Evolutionary conservation across 2,113 vertebrate species (phyloP), one percentile per base, ranked within the genome.

Genomic region (Arothron firmamentum): DNA sequence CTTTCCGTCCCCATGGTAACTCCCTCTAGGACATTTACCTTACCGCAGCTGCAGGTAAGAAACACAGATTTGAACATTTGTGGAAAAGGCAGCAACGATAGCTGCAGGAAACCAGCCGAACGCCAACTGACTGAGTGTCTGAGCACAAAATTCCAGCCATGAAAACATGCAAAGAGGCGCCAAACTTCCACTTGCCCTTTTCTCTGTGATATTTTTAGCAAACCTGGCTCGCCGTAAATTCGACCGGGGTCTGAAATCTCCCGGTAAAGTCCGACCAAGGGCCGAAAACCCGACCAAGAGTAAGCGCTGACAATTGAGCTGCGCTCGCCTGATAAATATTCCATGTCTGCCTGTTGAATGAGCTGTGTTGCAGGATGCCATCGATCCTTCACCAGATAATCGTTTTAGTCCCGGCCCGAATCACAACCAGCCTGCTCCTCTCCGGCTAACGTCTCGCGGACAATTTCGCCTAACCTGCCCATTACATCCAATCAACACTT

Each of bases 1-100:
- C 77, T 77, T 81, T 72, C 50, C 42, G 64, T 81, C 70, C 70
- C 79, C 70, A 84, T 77, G 74, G 80, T 75, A 78, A 81, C 78
- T 56, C 77, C 65, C 64, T 62, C 47, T 12, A 42, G 63, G 64
- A 59, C 56, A 54, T 72, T 74, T 72, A 61, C 51, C 65, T 82
- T 66, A 60, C 68, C 67, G 46, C 21, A 53, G 57, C 59, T 67
- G 71, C 68, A 82, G 68, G 78, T 80, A 74, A 80, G 72, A 59
- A 65, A 74, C 68, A 43, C 77, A 48, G 65, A 79, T 48, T 82
- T 62, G 51, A 18, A 64, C 47, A 65, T 38, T 46, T 17, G 19
- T 6, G 28, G 45, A 75, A 28, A 9, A 66, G 18, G 54, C 17
- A 56, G 16, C 20, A 28, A 28, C 61, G 41, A 45, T 6, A 34